Conservation (phyloP, 2,113 vertebrate species). For the Albula goreensis region DNA sequence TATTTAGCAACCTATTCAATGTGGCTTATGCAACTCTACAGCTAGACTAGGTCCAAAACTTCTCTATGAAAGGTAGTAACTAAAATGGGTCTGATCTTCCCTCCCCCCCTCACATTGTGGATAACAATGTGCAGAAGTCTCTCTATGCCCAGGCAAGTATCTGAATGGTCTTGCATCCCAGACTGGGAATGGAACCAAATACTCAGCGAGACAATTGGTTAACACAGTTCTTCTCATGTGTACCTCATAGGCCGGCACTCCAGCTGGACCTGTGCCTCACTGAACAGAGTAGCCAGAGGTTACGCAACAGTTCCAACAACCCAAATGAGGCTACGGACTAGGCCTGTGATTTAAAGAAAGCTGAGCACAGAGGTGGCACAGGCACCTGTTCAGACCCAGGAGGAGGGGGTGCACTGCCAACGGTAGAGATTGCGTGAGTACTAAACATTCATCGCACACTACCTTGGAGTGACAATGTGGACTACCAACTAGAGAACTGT, state of each 20-base stretch:
- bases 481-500: neutral
- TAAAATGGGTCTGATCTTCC: neutral
- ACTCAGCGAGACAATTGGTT: neutral
- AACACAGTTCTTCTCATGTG: neutral
- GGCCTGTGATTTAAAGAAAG: neutral
- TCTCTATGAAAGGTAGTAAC: neutral
- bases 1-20: neutral
- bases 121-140: neutral
- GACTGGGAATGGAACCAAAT: neutral
- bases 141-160: neutral
- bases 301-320: neutral
- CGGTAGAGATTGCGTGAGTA: neutral
- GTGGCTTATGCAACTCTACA: neutral
- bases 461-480: neutral
- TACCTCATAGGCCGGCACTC: neutral
- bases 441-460: neutral
- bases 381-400: neutral
- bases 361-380: neutral
- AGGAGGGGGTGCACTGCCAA: neutral
- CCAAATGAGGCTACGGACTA: neutral
- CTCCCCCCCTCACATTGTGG: neutral
- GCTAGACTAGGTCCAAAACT: neutral
- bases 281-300: neutral
- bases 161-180: neutral
- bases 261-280: neutral